Conservation (phyloP, 2,888 invertebrate genomes). For the Yponomeuta cagnagella region DNA sequence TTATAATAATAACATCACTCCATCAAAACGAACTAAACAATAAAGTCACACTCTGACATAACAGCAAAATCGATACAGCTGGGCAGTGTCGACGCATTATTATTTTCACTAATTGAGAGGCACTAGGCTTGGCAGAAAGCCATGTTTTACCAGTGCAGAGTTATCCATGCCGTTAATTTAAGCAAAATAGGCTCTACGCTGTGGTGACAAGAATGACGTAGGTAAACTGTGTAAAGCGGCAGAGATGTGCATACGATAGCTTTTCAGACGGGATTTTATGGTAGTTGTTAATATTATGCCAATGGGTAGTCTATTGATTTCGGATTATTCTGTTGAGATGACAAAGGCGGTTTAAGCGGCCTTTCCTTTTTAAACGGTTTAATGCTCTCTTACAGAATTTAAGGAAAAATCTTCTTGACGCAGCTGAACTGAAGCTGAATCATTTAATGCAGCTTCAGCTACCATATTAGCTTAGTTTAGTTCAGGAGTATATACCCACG, state of each 20-base stretch:
- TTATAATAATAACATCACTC: no score
- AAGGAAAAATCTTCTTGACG: no score
- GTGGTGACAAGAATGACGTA: background rate
- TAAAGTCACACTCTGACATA: background rate
- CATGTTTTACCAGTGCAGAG: background rate
- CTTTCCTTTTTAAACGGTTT: background rate
- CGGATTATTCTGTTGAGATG: conserved; percentile 28
- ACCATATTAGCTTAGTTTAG: no score
- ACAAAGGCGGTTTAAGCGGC: background rate
- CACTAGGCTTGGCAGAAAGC: conserved; percentile 19
- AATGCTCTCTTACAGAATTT: no score
- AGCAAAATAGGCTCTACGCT: background rate
- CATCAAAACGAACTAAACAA: no score
- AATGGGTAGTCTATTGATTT: conserved; percentile 41
- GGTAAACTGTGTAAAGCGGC: background rate
- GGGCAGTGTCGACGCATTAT: conserved; percentile 28
- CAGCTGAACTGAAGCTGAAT: no score
- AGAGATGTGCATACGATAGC: conserved; percentile 23
- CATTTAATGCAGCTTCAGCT: no score
- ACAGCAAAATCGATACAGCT: background rate
- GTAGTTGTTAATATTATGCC: conserved; percentile 27
- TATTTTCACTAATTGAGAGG: conserved; percentile 55
- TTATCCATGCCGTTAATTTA: background rate
- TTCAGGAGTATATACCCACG: no score
- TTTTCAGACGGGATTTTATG: conserved; percentile 58